Evolutionary conservation across 2,888 invertebrate genomes (phyloP), one percentile per base, ranked within the genome.

Genomic region (Teleiodes luculella): DNA sequence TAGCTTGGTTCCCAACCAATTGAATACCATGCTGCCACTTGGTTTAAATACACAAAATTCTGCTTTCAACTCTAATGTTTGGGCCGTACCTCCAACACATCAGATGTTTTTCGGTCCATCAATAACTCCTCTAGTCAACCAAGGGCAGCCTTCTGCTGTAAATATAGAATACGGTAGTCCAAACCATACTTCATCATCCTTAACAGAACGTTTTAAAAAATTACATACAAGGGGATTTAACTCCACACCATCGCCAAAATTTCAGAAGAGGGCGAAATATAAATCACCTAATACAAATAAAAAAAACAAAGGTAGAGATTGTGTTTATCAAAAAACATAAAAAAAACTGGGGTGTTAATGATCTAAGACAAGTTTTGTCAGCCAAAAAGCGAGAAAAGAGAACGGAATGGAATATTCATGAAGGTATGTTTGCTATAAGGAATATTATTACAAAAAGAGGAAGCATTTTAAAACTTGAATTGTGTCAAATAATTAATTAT

Each of bases 11-110:
- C 13, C 37, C 24, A 36, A 50, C 28, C 16, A n/a, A n/a, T 28
- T 50, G 48, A 48, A 36, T 48, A 13, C 11, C 8, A 36, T 36
- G 4, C 5, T 43, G 28, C 16, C 39, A 11, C 1, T 41, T n/a
- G 46, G 41, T 46, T 13, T 52, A 11, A 52, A 50, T 47, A n/a
- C 45, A 8, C 16, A 11, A 8, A 14, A 43, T 33, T 37, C 56
- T 7, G 31, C 59, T 14, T 64, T 60, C 49, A 68, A 68, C 57
- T 59, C 68, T n/a, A 63, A 68, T 41, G 58, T 66, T 31, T 76
- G 74, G 70, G 50, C 60, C 36, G 28, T 69, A 31, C 64, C 67
- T 45, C 56, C 64, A 41, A 48, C 59, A 39, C 59, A 56, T 41
- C 66, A 62, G 49, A 55, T 61, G 33, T 45, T 57, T 16, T 58